phyloP scores from a whole-genome alignment of 1,140 invertebrate genomes.

The Arctopsyche grandis region DNA sequence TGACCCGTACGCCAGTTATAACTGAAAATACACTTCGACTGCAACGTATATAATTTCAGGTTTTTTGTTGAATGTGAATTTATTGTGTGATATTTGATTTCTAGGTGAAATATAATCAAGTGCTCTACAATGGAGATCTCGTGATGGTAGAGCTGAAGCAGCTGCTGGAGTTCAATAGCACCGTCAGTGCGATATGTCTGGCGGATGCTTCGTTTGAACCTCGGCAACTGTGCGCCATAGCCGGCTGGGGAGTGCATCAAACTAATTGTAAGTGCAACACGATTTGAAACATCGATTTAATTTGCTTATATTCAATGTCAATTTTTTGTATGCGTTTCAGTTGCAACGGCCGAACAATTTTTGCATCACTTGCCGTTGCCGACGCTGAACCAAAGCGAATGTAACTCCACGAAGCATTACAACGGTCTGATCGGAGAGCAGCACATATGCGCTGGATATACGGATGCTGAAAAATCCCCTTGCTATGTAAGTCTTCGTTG shows the following conservation, averaged over 20 bases:
- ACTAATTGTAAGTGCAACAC: constrained; percentile 50
- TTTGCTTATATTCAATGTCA: not conserved
- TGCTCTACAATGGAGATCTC: constrained; percentile 70
- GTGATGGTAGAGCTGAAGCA: constrained; percentile 67
- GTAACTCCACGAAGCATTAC: constrained; percentile 72
- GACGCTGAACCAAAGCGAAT: constrained; percentile 66
- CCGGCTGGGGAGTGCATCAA: constrained; percentile 66
- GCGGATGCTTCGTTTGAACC: constrained; percentile 65
- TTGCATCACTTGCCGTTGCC: constrained; percentile 69
- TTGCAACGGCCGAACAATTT: constrained; percentile 66
- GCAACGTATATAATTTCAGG: not conserved
- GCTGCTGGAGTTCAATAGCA: constrained; percentile 66
- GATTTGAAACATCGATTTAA: not conserved
- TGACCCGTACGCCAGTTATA: no score
- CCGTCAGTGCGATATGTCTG: constrained; percentile 70
- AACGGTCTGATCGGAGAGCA: constrained; percentile 67
- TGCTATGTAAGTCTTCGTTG: constrained; percentile 69
- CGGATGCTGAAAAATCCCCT: constrained; percentile 67
- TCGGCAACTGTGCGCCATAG: constrained; percentile 69
- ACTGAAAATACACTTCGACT: no score
- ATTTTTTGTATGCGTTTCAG: constrained; percentile 56
- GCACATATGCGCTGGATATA: constrained; percentile 71
- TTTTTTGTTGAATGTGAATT: no score
- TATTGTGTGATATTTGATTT: constrained; percentile 38
- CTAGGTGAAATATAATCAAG: constrained; percentile 71